phyloP scores from a whole-genome alignment of 2,113 vertebrate species.

The Brachionichthys hirsutus region DNA sequence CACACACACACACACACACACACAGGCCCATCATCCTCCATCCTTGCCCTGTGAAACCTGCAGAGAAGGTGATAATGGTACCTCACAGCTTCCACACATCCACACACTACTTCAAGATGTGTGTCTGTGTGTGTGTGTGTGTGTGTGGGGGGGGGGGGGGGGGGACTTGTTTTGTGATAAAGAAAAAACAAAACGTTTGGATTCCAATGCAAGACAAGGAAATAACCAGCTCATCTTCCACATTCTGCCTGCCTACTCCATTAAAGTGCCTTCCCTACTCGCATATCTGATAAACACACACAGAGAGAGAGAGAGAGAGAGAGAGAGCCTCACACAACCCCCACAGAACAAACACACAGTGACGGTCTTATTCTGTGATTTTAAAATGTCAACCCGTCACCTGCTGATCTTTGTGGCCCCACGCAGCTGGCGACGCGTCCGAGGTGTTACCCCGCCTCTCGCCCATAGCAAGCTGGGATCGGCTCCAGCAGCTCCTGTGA shows the following conservation, averaged over 20 bases:
- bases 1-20: slow-evolving; percentile 5
- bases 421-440: too few relatives aligned
- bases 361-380: slow-evolving; percentile 26
- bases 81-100: slow-evolving; percentile 1
- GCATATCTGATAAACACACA: slow-evolving; percentile 2
- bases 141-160: too few relatives aligned
- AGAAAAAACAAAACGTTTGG: too few relatives aligned
- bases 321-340: neutral
- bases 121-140: slow-evolving; percentile 5
- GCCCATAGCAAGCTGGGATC: too few relatives aligned
- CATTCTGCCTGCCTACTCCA: neutral
- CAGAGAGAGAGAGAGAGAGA: too few relatives aligned
- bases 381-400: slow-evolving; percentile 53
- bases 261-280: slow-evolving; percentile 2
- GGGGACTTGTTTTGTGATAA: too few relatives aligned
- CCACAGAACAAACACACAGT: slow-evolving; percentile 32
- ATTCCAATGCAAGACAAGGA: too few relatives aligned
- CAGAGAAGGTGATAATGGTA: slow-evolving; percentile 50
- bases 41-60: slow-evolving; percentile 19
- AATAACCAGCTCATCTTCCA: neutral
- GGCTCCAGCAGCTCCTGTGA: too few relatives aligned
- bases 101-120: slow-evolving; percentile 3
- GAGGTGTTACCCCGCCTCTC: too few relatives aligned
- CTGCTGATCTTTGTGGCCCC: too few relatives aligned
- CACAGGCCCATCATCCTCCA: neutral